Conservation (phyloP, 2,113 vertebrate genomes). For the Rhizomys pruinosus region DNA sequence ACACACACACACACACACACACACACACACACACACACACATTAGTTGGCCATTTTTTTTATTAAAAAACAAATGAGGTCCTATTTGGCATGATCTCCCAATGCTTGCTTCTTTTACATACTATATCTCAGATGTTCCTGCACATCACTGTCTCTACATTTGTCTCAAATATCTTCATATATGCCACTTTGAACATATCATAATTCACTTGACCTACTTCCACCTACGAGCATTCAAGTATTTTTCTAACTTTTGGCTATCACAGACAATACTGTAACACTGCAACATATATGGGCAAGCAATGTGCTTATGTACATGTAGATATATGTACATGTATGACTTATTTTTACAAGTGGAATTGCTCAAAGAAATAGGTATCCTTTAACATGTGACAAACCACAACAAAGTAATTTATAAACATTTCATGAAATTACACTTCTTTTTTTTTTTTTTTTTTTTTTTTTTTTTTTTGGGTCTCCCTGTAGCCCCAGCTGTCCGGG, state of each 20-base stretch:
- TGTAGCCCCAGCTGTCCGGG: too few species aligned
- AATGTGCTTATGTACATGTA: neutral
- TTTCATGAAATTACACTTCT: neutral
- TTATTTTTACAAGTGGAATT: neutral
- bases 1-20: neutral
- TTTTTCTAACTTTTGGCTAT: neutral
- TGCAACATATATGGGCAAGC: neutral
- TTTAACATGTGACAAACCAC: conserved; percentile 31
- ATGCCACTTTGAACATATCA: neutral
- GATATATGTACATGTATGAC: too few species aligned
- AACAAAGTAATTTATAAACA: conserved; percentile 23
- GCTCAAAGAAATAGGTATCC: neutral
- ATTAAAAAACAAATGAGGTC: neutral
- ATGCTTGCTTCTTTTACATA: neutral
- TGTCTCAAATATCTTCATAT: neutral
- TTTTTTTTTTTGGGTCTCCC: too few species aligned
- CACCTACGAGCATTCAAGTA: neutral
- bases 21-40: neutral
- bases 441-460: too few species aligned
- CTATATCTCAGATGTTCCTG: neutral
- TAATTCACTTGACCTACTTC: neutral
- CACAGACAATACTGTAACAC: neutral
- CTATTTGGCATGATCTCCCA: neutral
- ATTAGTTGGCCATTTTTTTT: neutral
- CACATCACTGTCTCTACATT: neutral